Conservation (phyloP, 2,888 invertebrate genomes). For the Pilophorus perplexus region DNA sequence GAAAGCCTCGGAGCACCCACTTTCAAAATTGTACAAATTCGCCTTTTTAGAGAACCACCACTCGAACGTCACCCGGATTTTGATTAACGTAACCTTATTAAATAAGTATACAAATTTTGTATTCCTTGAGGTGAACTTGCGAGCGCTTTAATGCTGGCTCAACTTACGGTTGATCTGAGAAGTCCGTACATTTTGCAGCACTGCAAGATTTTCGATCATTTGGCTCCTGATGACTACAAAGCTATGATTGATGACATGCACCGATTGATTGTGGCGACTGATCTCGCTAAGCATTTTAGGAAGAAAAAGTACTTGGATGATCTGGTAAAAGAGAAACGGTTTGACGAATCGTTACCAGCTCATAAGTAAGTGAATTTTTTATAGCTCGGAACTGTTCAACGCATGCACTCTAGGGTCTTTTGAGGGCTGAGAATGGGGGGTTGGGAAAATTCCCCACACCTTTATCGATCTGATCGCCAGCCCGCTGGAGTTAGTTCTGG, state of each 20-base stretch:
- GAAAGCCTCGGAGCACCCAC: constrained; percentile 57
- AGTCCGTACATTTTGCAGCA: too few species aligned
- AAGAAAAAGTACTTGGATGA: constrained; percentile 58
- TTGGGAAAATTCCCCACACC: too few species aligned
- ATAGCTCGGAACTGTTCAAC: too few species aligned
- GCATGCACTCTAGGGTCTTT: too few species aligned
- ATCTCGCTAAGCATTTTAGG: constrained; percentile 60
- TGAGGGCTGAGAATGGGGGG: too few species aligned
- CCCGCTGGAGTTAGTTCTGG: too few species aligned
- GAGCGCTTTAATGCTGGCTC: too few species aligned
- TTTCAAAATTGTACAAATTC: constrained; percentile 58
- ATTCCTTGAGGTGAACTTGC: too few species aligned
- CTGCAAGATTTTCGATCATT: constrained; percentile 56
- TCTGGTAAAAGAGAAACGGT: constrained; percentile 55
- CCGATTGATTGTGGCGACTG: constrained; percentile 61
- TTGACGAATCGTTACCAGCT: constrained; percentile 56
- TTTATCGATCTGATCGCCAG: too few species aligned
- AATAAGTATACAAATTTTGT: not conserved
- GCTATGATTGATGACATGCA: constrained; percentile 57
- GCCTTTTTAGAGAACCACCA: constrained; percentile 64
- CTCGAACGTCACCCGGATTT: constrained; percentile 58
- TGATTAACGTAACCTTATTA: constrained; percentile 59
- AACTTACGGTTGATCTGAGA: too few species aligned
- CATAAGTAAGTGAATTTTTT: constrained; percentile 51
- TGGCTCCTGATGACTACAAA: constrained; percentile 53